Percentiles rank a stretch among this genome's conserved stretches.
Evolutionary conservation across 2,888 invertebrate genomes (phyloP).

Genomic region (Trissolcus brochymenae): DNA sequence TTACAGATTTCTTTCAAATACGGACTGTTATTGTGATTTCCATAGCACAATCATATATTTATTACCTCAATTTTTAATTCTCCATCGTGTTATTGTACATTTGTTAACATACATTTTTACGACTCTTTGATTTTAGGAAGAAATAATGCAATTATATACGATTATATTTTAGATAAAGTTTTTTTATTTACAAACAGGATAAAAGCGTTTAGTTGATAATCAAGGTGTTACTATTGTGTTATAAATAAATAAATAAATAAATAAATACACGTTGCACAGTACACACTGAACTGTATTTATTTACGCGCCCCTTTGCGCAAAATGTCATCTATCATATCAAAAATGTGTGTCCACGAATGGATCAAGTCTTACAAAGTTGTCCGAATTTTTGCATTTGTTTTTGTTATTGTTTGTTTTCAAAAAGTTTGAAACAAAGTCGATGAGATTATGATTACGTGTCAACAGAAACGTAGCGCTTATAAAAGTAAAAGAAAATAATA

Average conservation of each 20-base stretch:
- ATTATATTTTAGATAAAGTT: slow-evolving; percentile 47
- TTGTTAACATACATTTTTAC: slow-evolving; percentile 4
- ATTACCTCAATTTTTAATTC: background rate
- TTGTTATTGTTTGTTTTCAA: background rate
- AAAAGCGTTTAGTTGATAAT: slow-evolving; percentile 47
- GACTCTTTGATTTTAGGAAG: slow-evolving; percentile 1
- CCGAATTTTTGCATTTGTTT: background rate
- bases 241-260: slow-evolving; percentile 54
- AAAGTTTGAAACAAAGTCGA: background rate
- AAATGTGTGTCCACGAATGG: slow-evolving; percentile 4
- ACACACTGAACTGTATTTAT: slow-evolving; percentile 47
- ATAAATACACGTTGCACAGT: slow-evolving; percentile 49
- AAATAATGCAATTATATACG: slow-evolving; percentile 1
- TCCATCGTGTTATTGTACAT: background rate
- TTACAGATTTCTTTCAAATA: slow-evolving; percentile 21
- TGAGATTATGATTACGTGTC: background rate
- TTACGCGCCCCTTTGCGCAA: slow-evolving; percentile 34
- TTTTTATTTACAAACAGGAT: slow-evolving; percentile 54
- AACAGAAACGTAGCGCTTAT: background rate
- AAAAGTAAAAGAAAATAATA: slow-evolving; percentile 12
- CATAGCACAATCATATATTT: slow-evolving; percentile 26
- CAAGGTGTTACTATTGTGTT: slow-evolving; percentile 38
- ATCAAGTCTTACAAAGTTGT: background rate
- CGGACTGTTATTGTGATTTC: slow-evolving; percentile 22
- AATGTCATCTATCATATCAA: slow-evolving; percentile 27